Percentiles rank a stretch among this genome's conserved stretches.
Conservation (phyloP, 2,113 vertebrate genomes). For the Dipodomys merriami region DNA sequence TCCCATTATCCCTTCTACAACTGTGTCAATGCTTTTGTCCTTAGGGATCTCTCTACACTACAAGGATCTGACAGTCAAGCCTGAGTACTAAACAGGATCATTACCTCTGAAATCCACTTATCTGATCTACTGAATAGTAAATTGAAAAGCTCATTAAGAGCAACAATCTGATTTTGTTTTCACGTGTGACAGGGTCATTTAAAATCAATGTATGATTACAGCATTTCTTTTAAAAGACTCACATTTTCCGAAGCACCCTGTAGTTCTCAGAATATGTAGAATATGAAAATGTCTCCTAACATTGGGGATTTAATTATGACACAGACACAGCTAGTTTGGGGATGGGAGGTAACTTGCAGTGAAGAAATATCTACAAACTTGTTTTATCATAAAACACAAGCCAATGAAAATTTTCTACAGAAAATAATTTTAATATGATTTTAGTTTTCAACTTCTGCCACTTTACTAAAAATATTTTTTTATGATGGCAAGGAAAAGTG, state of each 20-base stretch:
- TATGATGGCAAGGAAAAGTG: slow-evolving; percentile 38
- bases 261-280: slow-evolving; percentile 70
- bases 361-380: slow-evolving; percentile 39
- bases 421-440: slow-evolving; percentile 10
- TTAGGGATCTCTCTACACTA: slow-evolving; percentile 86
- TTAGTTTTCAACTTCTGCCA: slow-evolving; percentile 18
- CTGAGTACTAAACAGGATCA: slow-evolving; percentile 90
- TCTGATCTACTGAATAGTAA: slow-evolving; percentile 91
- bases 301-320: slow-evolving; percentile 66
- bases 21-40: slow-evolving; percentile 89
- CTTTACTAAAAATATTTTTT: slow-evolving; percentile 23
- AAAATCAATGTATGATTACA: slow-evolving; percentile 85
- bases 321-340: slow-evolving; percentile 27
- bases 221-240: slow-evolving; percentile 82
- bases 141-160: slow-evolving; percentile 92
- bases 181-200: slow-evolving; percentile 88
- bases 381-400: slow-evolving; percentile 39
- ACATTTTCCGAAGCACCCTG: slow-evolving; percentile 66
- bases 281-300: slow-evolving; percentile 70
- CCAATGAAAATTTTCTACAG: slow-evolving; percentile 44
- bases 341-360: slow-evolving; percentile 32
- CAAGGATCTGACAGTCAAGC: slow-evolving; percentile 87
- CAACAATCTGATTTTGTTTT: slow-evolving; percentile 91
- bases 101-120: slow-evolving; percentile 93
- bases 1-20: slow-evolving; percentile 91